These are phyloP conservation scores for Alligator sinensis DNA, from an alignment of 2,113 vertebrate species.

Conservation along the genomic window DNA sequence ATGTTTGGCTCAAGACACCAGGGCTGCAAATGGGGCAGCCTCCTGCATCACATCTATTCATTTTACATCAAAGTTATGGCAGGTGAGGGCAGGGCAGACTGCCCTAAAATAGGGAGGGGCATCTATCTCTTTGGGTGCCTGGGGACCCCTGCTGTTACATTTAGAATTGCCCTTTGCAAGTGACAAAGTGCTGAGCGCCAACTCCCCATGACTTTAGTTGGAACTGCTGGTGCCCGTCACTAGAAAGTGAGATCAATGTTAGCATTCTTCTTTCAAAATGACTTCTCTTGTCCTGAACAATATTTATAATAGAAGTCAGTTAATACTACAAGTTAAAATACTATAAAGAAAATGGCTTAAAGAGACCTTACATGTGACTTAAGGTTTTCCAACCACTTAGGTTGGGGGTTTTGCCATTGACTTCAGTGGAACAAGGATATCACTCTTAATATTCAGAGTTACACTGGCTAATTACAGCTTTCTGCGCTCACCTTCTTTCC, in stretches of 20 bases:
- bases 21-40: too few species aligned
- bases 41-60: too few species aligned
- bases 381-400: not conserved
- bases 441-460: not conserved
- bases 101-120: too few species aligned
- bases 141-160: too few species aligned
- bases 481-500: slow-evolving; percentile 43
- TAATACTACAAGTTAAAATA: not conserved
- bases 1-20: too few species aligned
- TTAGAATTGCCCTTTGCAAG: too few species aligned
- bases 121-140: too few species aligned
- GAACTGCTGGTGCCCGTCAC: not conserved
- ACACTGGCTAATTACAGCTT: fast-evolving
- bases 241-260: not conserved
- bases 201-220: not conserved
- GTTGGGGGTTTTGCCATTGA: not conserved
- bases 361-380: not conserved
- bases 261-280: not conserved
- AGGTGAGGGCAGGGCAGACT: too few species aligned
- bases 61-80: too few species aligned
- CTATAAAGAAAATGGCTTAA: not conserved
- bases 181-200: not conserved
- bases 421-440: not conserved
- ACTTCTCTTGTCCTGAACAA: not conserved
- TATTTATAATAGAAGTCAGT: not conserved